These are phyloP conservation scores for Antechinus stuartii DNA, from an alignment of 2,113 vertebrate species.

Conservation along the genomic window DNA sequence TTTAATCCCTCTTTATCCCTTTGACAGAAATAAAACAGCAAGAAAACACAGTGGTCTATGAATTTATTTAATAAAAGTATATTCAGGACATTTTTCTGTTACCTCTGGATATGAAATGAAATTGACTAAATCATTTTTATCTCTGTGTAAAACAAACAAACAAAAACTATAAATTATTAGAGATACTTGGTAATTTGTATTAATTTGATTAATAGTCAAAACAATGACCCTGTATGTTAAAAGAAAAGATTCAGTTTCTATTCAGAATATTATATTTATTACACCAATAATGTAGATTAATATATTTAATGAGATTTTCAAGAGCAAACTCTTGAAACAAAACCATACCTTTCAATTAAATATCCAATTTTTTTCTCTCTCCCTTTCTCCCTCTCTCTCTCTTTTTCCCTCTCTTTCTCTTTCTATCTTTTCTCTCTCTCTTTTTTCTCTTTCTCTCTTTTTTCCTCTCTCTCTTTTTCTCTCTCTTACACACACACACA, in stretches of 20 bases:
- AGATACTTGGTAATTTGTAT: neutral
- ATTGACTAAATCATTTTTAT: no score
- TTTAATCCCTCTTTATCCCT: neutral
- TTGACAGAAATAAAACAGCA: neutral
- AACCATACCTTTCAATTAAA: no score
- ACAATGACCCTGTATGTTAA: neutral
- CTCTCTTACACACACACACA: no score
- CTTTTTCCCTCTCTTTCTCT: no score
- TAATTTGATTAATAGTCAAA: neutral
- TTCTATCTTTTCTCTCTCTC: no score
- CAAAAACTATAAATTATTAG: neutral
- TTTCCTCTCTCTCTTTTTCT: no score
- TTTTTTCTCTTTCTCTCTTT: no score
- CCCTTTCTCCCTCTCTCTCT: no score
- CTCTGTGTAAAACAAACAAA: no score
- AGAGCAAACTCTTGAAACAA: no score
- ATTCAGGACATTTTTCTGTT: neutral
- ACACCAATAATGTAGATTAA: neutral
- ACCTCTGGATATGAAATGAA: neutral
- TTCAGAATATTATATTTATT: neutral
- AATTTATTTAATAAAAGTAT: neutral
- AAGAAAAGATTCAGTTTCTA: neutral
- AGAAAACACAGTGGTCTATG: neutral
- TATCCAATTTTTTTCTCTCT: no score
- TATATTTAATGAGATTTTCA: no score